A percentile compares a stretch with the other conserved stretches of the same genome.
Conservation (phyloP, 2,888 invertebrate genomes). For the Hirudinaria manillensis region DNA sequence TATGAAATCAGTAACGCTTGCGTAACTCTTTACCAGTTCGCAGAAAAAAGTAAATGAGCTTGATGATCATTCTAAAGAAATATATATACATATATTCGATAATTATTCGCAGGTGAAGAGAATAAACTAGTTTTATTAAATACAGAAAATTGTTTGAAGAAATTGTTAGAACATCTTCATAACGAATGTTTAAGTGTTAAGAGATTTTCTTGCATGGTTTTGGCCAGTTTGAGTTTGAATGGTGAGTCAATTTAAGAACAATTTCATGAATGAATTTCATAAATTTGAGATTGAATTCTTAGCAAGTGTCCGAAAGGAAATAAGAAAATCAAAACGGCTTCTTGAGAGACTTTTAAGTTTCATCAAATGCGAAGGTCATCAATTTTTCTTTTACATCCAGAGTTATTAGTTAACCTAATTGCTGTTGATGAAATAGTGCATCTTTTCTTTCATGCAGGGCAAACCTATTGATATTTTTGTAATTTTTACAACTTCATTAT, state of each 20-base stretch:
- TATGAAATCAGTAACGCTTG: slow-evolving; percentile 15
- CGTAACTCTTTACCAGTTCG: slow-evolving; percentile 5
- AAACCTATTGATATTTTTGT: background rate
- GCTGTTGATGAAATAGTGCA: background rate
- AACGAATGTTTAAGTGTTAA: slow-evolving; percentile 25
- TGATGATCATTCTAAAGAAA: background rate
- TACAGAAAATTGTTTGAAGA: slow-evolving; percentile 12
- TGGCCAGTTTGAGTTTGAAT: slow-evolving; percentile 4
- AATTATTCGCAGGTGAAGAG: slow-evolving; percentile 16
- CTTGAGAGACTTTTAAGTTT: background rate
- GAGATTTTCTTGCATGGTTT: slow-evolving; percentile 21
- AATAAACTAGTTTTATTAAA: slow-evolving; percentile 17
- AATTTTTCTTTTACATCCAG: background rate
- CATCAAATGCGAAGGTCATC: background rate
- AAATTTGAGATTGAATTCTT: background rate
- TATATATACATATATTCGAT: background rate
- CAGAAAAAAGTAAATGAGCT: slow-evolving; percentile 8
- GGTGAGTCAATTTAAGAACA: background rate
- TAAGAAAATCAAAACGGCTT: background rate
- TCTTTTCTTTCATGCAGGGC: background rate
- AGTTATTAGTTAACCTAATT: background rate
- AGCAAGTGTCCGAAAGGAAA: slow-evolving; percentile 3
- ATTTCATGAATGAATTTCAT: background rate
- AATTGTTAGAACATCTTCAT: slow-evolving; percentile 1
- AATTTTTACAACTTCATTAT: background rate